A percentile compares a stretch with the other conserved stretches of the same genome.
Evolutionary conservation across 2,888 invertebrate genomes (phyloP).

Genomic region (Trachelus stipa): DNA sequence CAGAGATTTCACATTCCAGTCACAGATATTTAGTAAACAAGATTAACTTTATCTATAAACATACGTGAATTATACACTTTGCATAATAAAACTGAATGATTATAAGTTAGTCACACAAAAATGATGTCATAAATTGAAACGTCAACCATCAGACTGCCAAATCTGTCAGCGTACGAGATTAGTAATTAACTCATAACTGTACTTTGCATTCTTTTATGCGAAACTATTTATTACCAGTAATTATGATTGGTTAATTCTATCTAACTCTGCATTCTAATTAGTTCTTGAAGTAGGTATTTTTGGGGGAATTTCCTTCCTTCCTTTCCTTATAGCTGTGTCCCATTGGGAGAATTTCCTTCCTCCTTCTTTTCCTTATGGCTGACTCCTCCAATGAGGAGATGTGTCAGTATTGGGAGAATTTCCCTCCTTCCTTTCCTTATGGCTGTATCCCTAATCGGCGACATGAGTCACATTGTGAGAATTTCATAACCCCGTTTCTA

Average conservation of each 20-base stretch:
- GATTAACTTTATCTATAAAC: neutral
- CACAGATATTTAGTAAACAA: neutral
- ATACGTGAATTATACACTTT: neutral
- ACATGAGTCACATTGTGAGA: no score
- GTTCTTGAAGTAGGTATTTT: neutral
- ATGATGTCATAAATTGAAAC: constrained; percentile 32
- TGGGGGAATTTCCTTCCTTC: neutral
- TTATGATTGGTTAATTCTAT: neutral
- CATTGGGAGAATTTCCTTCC: no score
- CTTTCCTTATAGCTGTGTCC: no score
- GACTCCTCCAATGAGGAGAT: no score
- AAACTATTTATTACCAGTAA: neutral
- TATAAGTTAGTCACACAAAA: constrained; percentile 20
- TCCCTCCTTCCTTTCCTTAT: no score
- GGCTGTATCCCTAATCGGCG: no score
- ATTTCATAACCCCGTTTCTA: neutral
- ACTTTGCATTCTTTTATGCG: neutral
- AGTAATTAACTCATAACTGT: neutral
- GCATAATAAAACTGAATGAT: constrained; percentile 10
- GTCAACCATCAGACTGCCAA: constrained; percentile 17
- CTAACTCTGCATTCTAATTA: neutral
- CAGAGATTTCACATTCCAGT: neutral
- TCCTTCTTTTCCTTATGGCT: no score
- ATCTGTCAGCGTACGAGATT: neutral
- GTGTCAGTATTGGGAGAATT: no score